phyloP scores from a whole-genome alignment of 1,140 invertebrate genomes.

The Patella vulgata region DNA sequence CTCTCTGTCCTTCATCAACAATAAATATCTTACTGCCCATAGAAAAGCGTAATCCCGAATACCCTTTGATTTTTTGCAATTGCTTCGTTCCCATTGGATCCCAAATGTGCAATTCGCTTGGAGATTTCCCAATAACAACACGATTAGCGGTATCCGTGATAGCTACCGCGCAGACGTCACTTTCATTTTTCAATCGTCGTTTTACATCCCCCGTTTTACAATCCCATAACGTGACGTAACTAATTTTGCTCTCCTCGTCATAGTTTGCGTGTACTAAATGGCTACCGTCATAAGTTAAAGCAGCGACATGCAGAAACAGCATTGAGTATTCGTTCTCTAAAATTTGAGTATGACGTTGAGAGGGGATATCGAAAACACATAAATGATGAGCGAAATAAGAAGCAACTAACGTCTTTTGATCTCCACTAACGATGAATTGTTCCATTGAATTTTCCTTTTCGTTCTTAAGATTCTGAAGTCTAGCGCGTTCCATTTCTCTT shows the following conservation, averaged over 20 bases:
- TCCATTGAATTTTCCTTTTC: slow-evolving; percentile 63
- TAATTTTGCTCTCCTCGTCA: slow-evolving; percentile 61
- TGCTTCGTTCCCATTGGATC: slow-evolving; percentile 46
- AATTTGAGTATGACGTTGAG: slow-evolving; percentile 49
- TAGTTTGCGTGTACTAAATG: slow-evolving; percentile 63
- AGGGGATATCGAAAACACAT: slow-evolving; percentile 59
- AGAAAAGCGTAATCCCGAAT: slow-evolving; percentile 45
- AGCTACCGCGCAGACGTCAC: slow-evolving; percentile 56
- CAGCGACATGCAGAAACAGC: slow-evolving; percentile 58
- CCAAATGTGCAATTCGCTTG: slow-evolving; percentile 61
- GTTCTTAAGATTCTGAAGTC: slow-evolving; percentile 48
- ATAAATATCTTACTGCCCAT: slow-evolving; percentile 57
- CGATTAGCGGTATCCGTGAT: slow-evolving; percentile 56
- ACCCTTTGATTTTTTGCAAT: slow-evolving; percentile 48
- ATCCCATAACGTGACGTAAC: slow-evolving; percentile 65
- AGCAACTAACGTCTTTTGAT: slow-evolving; percentile 59
- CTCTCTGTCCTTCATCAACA: slow-evolving; percentile 46
- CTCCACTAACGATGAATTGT: slow-evolving; percentile 58
- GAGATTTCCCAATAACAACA: slow-evolving; percentile 57
- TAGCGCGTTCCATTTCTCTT: slow-evolving; percentile 43
- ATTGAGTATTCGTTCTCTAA: slow-evolving; percentile 59
- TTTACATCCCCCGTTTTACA: slow-evolving; percentile 53
- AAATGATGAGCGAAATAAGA: slow-evolving; percentile 65
- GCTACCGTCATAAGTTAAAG: slow-evolving; percentile 53
- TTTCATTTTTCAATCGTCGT: slow-evolving; percentile 58